A percentile compares a stretch with the other conserved stretches of the same genome.
These are phyloP conservation scores for Colius striatus DNA, from an alignment of 2,113 vertebrate genomes.

Conservation along the genomic window DNA sequence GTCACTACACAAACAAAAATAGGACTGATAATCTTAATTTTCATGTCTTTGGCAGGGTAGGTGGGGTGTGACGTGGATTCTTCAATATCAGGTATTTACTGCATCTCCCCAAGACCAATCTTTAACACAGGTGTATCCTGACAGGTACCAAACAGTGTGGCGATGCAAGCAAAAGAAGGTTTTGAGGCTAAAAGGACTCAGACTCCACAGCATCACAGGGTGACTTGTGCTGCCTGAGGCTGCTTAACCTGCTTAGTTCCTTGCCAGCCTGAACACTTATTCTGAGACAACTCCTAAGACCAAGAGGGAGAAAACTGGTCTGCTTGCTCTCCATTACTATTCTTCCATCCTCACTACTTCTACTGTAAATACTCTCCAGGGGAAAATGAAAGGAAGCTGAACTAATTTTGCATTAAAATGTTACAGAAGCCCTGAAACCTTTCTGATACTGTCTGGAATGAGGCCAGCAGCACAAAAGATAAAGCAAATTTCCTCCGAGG, in stretches of 20 bases:
- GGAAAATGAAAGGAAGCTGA: neutral
- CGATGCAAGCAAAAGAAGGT: accelerated
- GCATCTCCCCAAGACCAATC: neutral
- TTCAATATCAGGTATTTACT: neutral
- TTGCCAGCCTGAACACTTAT: neutral
- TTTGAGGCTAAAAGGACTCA: neutral
- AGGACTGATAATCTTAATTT: accelerated
- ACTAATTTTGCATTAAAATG: neutral
- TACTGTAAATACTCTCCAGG: neutral
- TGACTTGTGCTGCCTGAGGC: neutral
- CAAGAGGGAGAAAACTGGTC: neutral
- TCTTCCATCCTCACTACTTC: neutral
- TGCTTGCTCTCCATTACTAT: accelerated
- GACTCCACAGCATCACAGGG: neutral
- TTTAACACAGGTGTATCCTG: neutral
- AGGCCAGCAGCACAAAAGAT: neutral
- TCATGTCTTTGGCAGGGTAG: neutral
- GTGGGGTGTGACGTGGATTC: accelerated
- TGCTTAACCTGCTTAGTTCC: neutral
- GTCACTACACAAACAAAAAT: neutral
- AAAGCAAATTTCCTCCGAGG: neutral
- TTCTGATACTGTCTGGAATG: neutral
- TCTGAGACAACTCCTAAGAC: neutral
- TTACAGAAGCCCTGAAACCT: neutral
- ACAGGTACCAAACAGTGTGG: neutral